Evolutionary conservation across 2,113 vertebrate genomes (phyloP).

Genomic region (Numida meleagris): DNA sequence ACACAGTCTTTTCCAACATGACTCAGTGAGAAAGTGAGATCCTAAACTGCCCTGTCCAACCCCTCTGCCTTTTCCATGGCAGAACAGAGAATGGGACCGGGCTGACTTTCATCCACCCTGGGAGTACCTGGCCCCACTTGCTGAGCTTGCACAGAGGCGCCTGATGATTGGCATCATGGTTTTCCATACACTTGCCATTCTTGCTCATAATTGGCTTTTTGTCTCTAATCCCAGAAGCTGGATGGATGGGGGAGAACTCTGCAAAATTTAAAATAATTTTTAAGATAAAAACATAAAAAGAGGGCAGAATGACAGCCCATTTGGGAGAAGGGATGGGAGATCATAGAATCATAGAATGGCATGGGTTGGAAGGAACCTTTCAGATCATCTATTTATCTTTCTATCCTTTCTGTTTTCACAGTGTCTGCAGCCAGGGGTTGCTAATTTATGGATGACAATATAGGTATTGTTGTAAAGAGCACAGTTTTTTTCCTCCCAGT

Average conservation of each 20-base stretch:
- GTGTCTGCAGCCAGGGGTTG: neutral
- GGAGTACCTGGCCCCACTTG: neutral
- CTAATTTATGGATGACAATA: neutral
- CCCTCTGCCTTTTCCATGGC: neutral
- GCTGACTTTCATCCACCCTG: neutral
- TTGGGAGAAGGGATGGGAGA: neutral
- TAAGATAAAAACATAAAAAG: neutral
- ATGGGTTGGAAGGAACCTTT: too few species aligned
- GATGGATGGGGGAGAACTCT: neutral
- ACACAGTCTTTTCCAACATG: neutral
- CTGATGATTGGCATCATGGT: neutral
- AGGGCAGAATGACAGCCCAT: neutral
- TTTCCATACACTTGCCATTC: neutral
- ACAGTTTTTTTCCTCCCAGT: neutral
- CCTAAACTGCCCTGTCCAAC: neutral
- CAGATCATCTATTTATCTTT: too few species aligned
- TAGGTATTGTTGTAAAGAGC: neutral
- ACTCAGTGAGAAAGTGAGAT: neutral
- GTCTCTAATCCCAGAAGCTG: neutral
- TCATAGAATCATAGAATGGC: too few species aligned
- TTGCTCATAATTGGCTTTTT: neutral
- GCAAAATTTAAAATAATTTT: neutral
- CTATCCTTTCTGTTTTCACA: neutral
- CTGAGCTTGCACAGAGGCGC: neutral
- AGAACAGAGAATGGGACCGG: neutral